These are phyloP conservation scores for Oligia latruncula DNA, from an alignment of 2,888 invertebrate species.

Conservation along the genomic window DNA sequence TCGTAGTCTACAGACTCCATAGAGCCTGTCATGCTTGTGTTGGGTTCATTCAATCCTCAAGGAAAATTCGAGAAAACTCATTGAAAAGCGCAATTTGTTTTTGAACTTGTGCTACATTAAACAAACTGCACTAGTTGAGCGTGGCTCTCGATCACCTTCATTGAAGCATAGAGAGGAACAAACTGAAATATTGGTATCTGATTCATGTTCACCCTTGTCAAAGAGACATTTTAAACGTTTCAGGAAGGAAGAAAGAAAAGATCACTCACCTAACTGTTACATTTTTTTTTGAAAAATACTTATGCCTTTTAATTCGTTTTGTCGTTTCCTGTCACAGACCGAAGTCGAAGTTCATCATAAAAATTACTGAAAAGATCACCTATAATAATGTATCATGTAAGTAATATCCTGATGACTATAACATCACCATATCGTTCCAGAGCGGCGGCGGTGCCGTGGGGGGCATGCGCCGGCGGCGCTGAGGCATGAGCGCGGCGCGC, in stretches of 20 bases:
- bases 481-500: conserved; percentile 89
- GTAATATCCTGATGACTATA: not conserved
- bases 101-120: no score
- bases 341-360: not conserved
- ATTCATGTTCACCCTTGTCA: no score
- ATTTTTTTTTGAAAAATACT: not conserved
- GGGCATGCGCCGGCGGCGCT: conserved; percentile 86
- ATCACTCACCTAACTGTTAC: not conserved
- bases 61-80: not conserved
- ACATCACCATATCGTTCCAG: conserved; percentile 61
- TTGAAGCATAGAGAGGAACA: not conserved
- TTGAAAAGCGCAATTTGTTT: not conserved
- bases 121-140: no score
- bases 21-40: not conserved
- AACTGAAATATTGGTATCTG: not conserved
- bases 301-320: not conserved
- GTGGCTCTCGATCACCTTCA: no score
- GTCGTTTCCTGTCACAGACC: not conserved
- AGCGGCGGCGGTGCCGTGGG: conserved; percentile 77
- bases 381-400: not conserved
- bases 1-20: no score
- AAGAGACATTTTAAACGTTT: not conserved
- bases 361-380: not conserved
- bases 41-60: not conserved
- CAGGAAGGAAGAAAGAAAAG: not conserved